Evolutionary conservation across 2,888 invertebrate species (phyloP), one percentile per base, ranked within the genome.

Genomic region (Sericinus montela): DNA sequence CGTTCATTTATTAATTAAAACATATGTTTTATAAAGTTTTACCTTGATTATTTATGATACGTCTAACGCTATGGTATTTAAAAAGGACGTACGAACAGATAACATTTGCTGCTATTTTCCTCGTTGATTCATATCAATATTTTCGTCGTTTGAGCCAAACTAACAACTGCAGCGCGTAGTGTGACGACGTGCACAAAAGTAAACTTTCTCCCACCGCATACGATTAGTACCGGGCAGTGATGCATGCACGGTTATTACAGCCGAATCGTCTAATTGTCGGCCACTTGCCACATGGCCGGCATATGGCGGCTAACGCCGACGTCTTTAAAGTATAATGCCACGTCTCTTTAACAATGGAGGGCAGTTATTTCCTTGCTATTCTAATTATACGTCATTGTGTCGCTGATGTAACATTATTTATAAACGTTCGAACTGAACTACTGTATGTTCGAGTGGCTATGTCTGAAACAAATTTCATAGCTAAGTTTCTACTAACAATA

Each of bases 221-320:
- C 61, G 53, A 58, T 55, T 57, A 56, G 55, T 60, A 57, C 53
- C 52, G 58, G 56, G 65, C 72, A 64, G 57, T 63, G 65, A 59
- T 46, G 68, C 76, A 65, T 74, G 68, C 68, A 74, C 62, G 68
- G 71, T 72, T 65, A 56, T 48, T 53, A 58, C 53, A 47, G 51
- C 52, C 49, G 53, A 59, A 51, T 56, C 48, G 52, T 56, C 57
- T 59, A 62, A 59, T 60, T 58, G 60, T 54, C 48, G 49, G 53
- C 43, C 54, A 57, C 54, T 51, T 45, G 62, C 72, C 83, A 84
- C 80, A 83, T 85, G 83, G 67, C 72, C 53, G 59, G 62, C 83
- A 84, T 79, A 81, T 85, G 85, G 74, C 66, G 57, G 53, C 53
- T 58, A 63, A 62, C 58, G 61, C 61, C 50, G 53, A 38, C 56